Evolutionary conservation across 2,113 vertebrate species (phyloP).

Genomic region (Ochotona curzoniae): DNA sequence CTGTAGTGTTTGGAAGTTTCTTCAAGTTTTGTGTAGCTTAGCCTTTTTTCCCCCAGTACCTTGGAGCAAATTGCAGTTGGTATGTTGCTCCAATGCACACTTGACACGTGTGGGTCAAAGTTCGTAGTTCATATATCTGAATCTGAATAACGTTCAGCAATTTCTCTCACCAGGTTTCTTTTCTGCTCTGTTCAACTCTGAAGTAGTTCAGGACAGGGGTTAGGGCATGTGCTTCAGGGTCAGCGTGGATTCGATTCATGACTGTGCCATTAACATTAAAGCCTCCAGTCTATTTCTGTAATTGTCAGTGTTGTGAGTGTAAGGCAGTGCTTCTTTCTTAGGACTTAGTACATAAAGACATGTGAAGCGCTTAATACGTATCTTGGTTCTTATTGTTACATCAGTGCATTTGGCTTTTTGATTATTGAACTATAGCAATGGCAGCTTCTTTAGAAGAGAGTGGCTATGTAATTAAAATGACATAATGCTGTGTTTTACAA

Average conservation of each 20-base stretch:
- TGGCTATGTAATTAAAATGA: background rate
- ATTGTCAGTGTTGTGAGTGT: background rate
- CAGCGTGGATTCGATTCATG: background rate
- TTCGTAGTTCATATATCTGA: slow-evolving; percentile 9
- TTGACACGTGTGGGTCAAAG: background rate
- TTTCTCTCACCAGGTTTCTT: background rate
- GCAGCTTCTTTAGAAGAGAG: background rate
- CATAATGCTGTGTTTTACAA: background rate
- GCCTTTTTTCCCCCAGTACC: background rate
- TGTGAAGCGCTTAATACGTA: background rate
- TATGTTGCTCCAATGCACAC: background rate
- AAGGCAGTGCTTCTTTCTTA: background rate
- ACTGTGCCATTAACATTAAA: background rate
- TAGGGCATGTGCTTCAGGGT: background rate
- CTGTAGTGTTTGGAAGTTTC: background rate
- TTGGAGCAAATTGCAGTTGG: background rate
- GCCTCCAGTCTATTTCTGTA: background rate
- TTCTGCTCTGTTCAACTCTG: background rate
- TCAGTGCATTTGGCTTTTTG: background rate
- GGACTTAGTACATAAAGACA: background rate
- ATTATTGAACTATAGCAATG: background rate
- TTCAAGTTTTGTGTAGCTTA: background rate
- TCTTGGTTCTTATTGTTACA: background rate
- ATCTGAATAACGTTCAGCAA: background rate
- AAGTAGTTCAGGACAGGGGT: background rate